phyloP scores from a whole-genome alignment of 2,797 vertebrate genomes.

The Thalassophryne amazonica region DNA sequence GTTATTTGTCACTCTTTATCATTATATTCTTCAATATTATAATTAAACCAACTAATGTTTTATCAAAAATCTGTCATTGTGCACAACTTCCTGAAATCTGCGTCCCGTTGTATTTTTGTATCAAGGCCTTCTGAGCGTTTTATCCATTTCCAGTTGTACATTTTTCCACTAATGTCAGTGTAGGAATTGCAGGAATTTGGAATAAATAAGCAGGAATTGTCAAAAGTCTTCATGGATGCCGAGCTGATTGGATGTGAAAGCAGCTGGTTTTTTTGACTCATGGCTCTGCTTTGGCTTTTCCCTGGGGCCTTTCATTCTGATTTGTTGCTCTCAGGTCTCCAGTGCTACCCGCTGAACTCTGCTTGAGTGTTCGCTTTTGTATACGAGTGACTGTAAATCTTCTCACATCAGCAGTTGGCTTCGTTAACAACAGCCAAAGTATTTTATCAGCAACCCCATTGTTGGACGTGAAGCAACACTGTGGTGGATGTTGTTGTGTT shows the following conservation, averaged over 20 bases:
- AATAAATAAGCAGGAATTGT: neutral
- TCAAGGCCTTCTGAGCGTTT: neutral
- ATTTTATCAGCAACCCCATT: constrained; percentile 70
- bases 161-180: neutral
- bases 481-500: constrained; percentile 69
- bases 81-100: neutral
- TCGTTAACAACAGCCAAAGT: constrained; percentile 44
- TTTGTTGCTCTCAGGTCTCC: constrained; percentile 1
- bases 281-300: constrained; percentile 18
- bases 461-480: constrained; percentile 65
- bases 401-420: constrained; percentile 54
- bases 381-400: constrained; percentile 34
- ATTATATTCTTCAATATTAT: neutral
- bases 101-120: neutral
- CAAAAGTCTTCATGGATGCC: neutral
- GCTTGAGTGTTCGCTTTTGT: constrained; percentile 28
- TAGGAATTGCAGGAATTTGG: neutral
- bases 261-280: constrained; percentile 12
- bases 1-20: neutral
- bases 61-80: neutral
- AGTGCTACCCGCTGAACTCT: constrained; percentile 7
- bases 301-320: neutral
- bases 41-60: neutral
- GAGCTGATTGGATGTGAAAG: constrained; percentile 11
- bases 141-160: neutral